Percentiles rank a stretch among this genome's conserved stretches.
phyloP scores from a whole-genome alignment of 2,113 vertebrate genomes.

The Notechis scutatus region DNA sequence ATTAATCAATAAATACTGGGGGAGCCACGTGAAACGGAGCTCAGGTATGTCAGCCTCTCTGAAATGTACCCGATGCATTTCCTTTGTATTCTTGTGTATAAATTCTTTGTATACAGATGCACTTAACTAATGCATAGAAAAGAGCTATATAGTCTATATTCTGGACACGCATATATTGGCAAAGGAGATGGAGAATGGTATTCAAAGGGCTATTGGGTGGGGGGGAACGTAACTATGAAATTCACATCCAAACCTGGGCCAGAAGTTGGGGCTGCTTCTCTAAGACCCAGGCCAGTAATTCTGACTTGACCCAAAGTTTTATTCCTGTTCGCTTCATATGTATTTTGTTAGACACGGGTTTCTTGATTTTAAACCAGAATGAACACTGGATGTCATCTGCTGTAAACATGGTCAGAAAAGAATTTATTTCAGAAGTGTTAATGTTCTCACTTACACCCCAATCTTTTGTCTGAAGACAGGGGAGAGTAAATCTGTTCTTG shows the following conservation, averaged over 20 bases:
- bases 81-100: constrained; percentile 57
- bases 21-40: constrained; percentile 57
- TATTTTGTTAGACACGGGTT: background rate
- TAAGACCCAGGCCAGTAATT: background rate
- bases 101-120: constrained; percentile 53
- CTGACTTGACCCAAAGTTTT: background rate
- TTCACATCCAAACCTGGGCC: constrained; percentile 3
- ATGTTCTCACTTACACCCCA: background rate
- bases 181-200: constrained; percentile 44
- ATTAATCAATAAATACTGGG: constrained; percentile 26
- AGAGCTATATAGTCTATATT: constrained; percentile 30
- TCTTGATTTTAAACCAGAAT: background rate
- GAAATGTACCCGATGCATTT: constrained; percentile 54
- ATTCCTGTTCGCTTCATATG: background rate
- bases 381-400: background rate
- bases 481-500: background rate
- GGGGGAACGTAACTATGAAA: constrained; percentile 18
- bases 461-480: background rate
- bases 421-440: background rate
- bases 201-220: constrained; percentile 46
- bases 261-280: background rate
- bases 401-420: background rate
- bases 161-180: constrained; percentile 17
- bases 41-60: constrained; percentile 63
- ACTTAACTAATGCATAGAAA: constrained; percentile 37